phyloP scores from a whole-genome alignment of 2,797 vertebrate genomes.

The Bufotes viridis region DNA sequence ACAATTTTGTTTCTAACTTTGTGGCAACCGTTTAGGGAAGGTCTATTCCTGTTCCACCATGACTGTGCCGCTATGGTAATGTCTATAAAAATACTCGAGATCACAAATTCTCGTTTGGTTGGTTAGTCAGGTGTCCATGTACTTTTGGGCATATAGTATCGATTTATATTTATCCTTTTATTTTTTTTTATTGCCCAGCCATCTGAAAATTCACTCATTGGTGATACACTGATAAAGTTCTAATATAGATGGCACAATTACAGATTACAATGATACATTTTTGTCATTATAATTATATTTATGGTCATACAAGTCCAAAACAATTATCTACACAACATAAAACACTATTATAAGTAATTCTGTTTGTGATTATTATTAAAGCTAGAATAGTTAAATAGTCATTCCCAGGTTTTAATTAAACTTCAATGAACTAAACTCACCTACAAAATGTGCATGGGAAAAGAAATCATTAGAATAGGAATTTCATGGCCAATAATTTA shows the following conservation, averaged over 20 bases:
- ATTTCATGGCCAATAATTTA: conserved; percentile 49
- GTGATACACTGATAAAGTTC: neutral
- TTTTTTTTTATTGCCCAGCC: no score
- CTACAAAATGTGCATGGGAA: neutral
- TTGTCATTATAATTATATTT: neutral
- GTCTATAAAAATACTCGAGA: neutral
- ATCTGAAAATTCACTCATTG: neutral
- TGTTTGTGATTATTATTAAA: conserved; percentile 9
- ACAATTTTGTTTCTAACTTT: neutral
- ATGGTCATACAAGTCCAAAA: neutral
- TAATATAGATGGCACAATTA: neutral
- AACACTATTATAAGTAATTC: neutral
- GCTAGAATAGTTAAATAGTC: conserved; percentile 6
- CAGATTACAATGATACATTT: neutral
- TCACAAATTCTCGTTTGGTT: no score
- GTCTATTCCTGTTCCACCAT: neutral
- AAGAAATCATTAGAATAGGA: conserved; percentile 3
- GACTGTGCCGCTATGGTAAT: neutral
- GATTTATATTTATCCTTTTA: neutral
- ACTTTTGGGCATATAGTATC: neutral
- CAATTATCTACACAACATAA: neutral
- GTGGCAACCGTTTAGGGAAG: neutral
- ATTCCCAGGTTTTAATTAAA: conserved; percentile 18
- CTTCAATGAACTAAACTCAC: neutral
- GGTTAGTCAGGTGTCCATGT: no score